Percentiles rank a stretch among this genome's conserved stretches.
These are phyloP conservation scores for Piezodorus guildinii DNA, from an alignment of 1,140 invertebrate genomes.

Conservation along the genomic window DNA sequence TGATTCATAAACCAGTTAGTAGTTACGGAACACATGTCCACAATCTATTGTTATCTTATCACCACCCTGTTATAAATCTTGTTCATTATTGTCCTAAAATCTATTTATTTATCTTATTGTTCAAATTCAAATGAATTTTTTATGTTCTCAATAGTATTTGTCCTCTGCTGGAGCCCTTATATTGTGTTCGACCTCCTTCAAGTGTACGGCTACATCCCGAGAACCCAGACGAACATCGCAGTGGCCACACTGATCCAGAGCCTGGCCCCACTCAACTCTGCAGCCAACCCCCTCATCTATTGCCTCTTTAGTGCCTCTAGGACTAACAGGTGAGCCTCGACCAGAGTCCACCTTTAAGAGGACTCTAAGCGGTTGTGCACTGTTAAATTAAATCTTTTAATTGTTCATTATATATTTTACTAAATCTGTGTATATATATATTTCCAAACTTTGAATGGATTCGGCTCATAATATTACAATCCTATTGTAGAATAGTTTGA, in stretches of 20 bases:
- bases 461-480: no score
- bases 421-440: no score
- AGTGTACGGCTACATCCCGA: constrained; percentile 74
- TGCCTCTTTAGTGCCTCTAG: constrained; percentile 58
- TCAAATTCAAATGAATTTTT: constrained; percentile 6
- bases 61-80: no score
- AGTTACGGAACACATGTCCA: no score
- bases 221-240: constrained; percentile 66
- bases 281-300: constrained; percentile 90
- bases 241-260: constrained; percentile 87
- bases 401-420: no score
- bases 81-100: no score
- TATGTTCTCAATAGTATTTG: constrained; percentile 66
- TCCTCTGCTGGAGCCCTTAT: constrained; percentile 91
- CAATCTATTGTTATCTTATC: no score
- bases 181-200: constrained; percentile 86
- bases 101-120: not conserved
- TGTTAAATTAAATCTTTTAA: no score
- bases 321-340: constrained; percentile 16
- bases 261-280: constrained; percentile 82
- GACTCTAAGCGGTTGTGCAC: no score
- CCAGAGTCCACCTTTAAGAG: not conserved
- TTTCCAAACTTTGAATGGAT: no score
- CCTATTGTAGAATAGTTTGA: no score
- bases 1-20: no score